Conservation (phyloP, 1,140 invertebrate species). For the Pseudomyrmex concolor region DNA sequence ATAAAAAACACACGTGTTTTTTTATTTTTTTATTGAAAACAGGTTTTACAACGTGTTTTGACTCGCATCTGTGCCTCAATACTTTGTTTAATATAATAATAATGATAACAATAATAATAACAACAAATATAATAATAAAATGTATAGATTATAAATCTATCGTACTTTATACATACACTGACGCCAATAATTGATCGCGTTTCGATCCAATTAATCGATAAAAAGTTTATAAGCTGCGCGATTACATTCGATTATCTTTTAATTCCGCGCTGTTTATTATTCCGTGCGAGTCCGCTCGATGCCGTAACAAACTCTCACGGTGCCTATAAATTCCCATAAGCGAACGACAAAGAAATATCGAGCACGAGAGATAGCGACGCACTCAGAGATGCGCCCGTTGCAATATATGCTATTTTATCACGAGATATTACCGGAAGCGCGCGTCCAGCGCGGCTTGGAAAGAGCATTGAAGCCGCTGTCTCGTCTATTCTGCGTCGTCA, state of each 20-base stretch:
- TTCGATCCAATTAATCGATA: slow-evolving; percentile 47
- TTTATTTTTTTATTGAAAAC: no score
- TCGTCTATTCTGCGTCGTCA: background rate
- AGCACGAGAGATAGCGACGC: background rate
- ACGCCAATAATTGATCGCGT: background rate
- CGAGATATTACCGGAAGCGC: slow-evolving; percentile 59
- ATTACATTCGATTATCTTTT: slow-evolving; percentile 41
- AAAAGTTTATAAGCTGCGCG: slow-evolving; percentile 35
- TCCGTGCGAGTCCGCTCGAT: background rate
- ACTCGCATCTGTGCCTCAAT: no score
- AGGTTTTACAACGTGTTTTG: no score
- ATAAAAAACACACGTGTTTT: no score
- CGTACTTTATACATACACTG: background rate
- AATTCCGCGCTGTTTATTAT: background rate
- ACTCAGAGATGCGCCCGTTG: slow-evolving; percentile 1
- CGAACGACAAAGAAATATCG: slow-evolving; percentile 55
- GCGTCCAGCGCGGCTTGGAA: background rate
- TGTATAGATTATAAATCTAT: background rate
- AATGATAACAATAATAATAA: background rate
- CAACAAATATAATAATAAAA: background rate
- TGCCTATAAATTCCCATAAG: slow-evolving; percentile 65
- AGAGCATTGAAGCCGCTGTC: background rate
- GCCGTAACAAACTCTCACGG: slow-evolving; percentile 33
- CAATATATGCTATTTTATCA: slow-evolving; percentile 55
- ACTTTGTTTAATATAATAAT: no score